Percentiles rank a stretch among this genome's conserved stretches.
Conservation (phyloP, 2,797 vertebrate genomes). For the Siniperca scherzeri region DNA sequence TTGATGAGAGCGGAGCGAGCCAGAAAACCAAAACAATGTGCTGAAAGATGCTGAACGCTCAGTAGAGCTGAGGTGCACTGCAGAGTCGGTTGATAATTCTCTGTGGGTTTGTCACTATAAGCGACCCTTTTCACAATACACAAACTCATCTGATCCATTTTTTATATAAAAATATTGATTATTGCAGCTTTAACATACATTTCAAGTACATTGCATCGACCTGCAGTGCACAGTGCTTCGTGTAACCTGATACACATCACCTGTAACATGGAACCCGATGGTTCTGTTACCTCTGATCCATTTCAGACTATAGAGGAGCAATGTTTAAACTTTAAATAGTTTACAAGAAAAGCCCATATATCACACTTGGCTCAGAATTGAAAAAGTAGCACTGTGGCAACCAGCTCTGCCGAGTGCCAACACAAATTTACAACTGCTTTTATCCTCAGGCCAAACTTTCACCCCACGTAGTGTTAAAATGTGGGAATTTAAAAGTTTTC, state of each 20-base stretch:
- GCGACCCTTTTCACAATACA: not conserved
- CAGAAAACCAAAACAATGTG: not conserved
- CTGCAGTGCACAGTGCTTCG: not conserved
- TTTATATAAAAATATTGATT: not conserved
- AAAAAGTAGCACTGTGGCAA: not conserved
- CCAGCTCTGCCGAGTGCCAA: not conserved
- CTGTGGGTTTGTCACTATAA: not conserved
- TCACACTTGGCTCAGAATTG: not conserved
- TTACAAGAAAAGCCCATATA: not conserved
- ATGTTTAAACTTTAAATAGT: not conserved
- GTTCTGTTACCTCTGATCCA: slow-evolving; percentile 2
- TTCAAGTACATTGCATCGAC: not conserved
- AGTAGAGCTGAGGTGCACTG: not conserved
- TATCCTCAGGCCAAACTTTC: not conserved
- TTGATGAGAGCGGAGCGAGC: no score
- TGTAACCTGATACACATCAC: not conserved
- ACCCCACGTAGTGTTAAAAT: not conserved
- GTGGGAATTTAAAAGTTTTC: not conserved
- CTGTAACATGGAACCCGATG: not conserved
- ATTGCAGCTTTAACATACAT: slow-evolving; percentile 1
- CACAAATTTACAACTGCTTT: not conserved
- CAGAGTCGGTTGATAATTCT: no score
- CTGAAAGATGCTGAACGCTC: not conserved
- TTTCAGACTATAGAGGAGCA: not conserved
- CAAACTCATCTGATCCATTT: not conserved